Evolutionary conservation across 2,888 invertebrate genomes (phyloP), one percentile per base, ranked within the genome.

Genomic region (Creontiades dilutus): DNA sequence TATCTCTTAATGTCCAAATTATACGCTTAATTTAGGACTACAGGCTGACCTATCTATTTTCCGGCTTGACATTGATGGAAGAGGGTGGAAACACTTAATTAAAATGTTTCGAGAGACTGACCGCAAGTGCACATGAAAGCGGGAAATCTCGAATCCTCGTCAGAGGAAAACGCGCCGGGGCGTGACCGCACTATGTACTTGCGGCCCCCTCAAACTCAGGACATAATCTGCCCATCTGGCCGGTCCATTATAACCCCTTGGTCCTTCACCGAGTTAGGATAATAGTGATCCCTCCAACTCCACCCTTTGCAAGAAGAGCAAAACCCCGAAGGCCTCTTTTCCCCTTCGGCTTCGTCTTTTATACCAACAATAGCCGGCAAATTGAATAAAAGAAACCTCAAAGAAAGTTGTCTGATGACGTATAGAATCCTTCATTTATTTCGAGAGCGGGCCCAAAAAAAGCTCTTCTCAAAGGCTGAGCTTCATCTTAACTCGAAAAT

Each of bases 331-430:
- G 52, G 14, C 23, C 68, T 23, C 68, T 4, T 13, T n/a, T 23
- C 23, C 23, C 68, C 68, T 23, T 23, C 37, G 37, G 23, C 23
- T 11, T 23, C 23, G 27, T n/a, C 57, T 68, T 61, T 19, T 61
- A 52, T 19, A n/a, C 61, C 68, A 68, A 68, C 68, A 68, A 68
- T 68, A 80, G 47, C n/a, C 46, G 78, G 78, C 46, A 80, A 80
- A 80, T 80, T 80, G 78, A 80, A 80, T 80, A 46, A 80, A 46
- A 80, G 78, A 46, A 80, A 46, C 37, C 78, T 80, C 78, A 37
- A 80, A 80, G 78, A 80, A 80, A 47, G 78, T 80, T 80, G 78
- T 23, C 68, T 68, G 68, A 68, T 68, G 68, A 68, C 23, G 27
- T 68, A 68, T 68, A 68, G 68, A 68, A 68, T 23, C 68, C 27